Conservation (phyloP, 2,888 invertebrate genomes). For the Epinotia nisella region DNA sequence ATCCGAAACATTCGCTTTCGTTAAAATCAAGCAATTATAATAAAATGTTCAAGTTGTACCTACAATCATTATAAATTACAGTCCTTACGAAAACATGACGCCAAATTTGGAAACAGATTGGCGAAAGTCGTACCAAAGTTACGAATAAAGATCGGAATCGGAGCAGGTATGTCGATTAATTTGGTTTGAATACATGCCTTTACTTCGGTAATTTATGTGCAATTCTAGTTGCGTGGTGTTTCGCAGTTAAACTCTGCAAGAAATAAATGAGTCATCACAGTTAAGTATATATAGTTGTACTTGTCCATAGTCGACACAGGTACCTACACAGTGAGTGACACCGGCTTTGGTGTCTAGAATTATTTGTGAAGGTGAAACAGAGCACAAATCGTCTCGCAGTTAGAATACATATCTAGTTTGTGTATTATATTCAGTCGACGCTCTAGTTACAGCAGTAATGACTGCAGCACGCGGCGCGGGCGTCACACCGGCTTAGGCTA, state of each 20-base stretch:
- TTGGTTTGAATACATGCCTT: constrained; percentile 11
- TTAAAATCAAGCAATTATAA: neutral
- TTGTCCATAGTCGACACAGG: constrained; percentile 4
- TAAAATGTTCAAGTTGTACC: neutral
- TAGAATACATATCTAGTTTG: constrained; percentile 58
- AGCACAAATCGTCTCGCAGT: constrained; percentile 67
- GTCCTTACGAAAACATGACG: constrained; percentile 31
- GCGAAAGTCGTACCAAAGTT: constrained; percentile 38
- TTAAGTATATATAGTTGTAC: constrained; percentile 7
- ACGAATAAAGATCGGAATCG: constrained; percentile 33
- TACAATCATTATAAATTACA: constrained; percentile 13
- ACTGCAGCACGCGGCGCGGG: constrained; percentile 50
- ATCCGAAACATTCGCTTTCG: neutral
- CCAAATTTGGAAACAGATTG: constrained; percentile 42
- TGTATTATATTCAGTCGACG: constrained; percentile 62
- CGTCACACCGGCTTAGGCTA: constrained; percentile 25
- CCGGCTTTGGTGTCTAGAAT: constrained; percentile 32
- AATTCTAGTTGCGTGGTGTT: constrained; percentile 21
- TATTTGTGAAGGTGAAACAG: constrained; percentile 72
- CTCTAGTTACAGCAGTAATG: constrained; percentile 67
- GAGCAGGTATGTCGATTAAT: constrained; percentile 34
- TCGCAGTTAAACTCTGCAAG: constrained; percentile 14
- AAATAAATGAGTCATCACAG: constrained; percentile 9
- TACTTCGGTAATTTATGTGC: constrained; percentile 23
- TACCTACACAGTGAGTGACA: constrained; percentile 2